Evolutionary conservation across 2,113 vertebrate genomes (phyloP).

Genomic region (Psilopogon haemacephalus): DNA sequence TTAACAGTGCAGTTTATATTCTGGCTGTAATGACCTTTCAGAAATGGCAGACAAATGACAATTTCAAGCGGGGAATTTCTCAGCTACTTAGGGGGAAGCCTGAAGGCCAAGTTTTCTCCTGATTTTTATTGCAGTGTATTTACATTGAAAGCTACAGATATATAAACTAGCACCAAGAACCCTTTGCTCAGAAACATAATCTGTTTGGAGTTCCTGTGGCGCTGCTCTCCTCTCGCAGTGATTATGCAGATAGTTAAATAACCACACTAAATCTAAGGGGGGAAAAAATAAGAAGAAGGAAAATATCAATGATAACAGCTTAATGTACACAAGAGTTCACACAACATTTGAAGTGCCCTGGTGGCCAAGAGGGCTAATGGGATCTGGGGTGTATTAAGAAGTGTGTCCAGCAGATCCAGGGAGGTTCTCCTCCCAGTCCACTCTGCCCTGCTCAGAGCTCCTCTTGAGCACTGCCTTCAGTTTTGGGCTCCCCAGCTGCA

Average conservation of each 20-base stretch:
- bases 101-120: conserved; percentile 58
- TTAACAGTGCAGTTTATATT: conserved; percentile 56
- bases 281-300: conserved; percentile 1
- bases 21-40: conserved; percentile 50
- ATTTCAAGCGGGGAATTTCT: conserved; percentile 53
- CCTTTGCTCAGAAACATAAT: conserved; percentile 42
- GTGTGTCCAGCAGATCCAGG: too few relatives aligned
- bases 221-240: neutral
- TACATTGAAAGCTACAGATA: conserved; percentile 49
- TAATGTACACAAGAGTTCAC: neutral
- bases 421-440: too few relatives aligned
- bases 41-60: conserved; percentile 56
- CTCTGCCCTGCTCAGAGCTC: too few relatives aligned
- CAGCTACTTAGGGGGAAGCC: conserved; percentile 58
- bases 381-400: too few relatives aligned
- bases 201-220: conserved; percentile 48
- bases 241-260: conserved; percentile 44
- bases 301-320: neutral
- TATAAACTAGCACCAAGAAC: conserved; percentile 51
- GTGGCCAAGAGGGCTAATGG: too few relatives aligned
- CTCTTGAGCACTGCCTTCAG: too few relatives aligned
- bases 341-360: too few relatives aligned
- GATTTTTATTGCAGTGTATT: conserved; percentile 52
- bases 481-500: too few relatives aligned
- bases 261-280: neutral